Evolutionary conservation across 2,888 invertebrate species (phyloP).

Genomic region (Tetropium fuscum): DNA sequence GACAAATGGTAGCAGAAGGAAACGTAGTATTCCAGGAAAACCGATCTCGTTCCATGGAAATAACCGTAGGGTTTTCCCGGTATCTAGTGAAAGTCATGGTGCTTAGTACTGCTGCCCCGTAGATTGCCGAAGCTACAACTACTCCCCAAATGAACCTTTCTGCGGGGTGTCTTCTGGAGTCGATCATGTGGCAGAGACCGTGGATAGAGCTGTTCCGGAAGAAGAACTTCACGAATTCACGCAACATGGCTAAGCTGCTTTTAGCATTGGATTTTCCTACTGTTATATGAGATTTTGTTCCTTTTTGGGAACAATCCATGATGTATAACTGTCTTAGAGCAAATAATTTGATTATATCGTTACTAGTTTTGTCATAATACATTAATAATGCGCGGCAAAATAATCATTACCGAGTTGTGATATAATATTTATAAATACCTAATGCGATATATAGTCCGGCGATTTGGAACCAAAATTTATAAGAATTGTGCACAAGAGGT

Average conservation of each 20-base stretch:
- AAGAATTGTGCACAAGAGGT: too few relatives aligned
- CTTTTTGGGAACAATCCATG: too few relatives aligned
- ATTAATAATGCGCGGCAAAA: too few relatives aligned
- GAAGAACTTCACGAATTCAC: slow-evolving; percentile 42
- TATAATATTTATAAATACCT: too few relatives aligned
- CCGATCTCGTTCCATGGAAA: slow-evolving; percentile 80
- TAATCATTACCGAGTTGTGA: too few relatives aligned
- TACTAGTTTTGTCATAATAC: too few relatives aligned
- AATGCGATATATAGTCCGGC: too few relatives aligned
- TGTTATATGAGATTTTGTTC: too few relatives aligned
- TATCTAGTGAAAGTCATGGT: slow-evolving; percentile 73
- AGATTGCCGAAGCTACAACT: slow-evolving; percentile 53
- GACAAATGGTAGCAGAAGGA: slow-evolving; percentile 77
- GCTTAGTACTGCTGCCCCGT: slow-evolving; percentile 62
- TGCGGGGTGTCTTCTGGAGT: slow-evolving; percentile 48
- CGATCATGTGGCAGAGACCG: slow-evolving; percentile 56
- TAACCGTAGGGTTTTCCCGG: slow-evolving; percentile 78
- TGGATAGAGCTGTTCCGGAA: slow-evolving; percentile 58
- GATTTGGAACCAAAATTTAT: too few relatives aligned
- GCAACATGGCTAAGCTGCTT: not conserved
- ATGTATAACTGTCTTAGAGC: too few relatives aligned
- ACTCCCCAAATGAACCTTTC: slow-evolving; percentile 57
- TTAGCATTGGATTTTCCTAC: too few relatives aligned
- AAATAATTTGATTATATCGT: too few relatives aligned
- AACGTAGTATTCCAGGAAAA: slow-evolving; percentile 80